A percentile compares a stretch with the other conserved stretches of the same genome.
Evolutionary conservation across 2,888 invertebrate species (phyloP).

Genomic region (Loripinus fragilis): DNA sequence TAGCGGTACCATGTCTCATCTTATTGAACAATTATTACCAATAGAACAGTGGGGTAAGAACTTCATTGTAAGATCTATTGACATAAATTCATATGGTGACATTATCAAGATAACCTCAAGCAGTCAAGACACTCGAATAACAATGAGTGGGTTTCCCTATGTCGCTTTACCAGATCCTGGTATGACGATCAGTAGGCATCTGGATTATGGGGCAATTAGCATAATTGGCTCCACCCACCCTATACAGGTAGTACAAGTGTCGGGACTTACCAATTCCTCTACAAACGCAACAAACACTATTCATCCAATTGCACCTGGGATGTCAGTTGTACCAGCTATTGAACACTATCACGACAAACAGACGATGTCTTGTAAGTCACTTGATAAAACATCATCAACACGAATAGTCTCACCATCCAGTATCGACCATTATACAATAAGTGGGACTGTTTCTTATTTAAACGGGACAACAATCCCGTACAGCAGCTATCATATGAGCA

Average conservation of each 20-base stretch:
- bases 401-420: too few species aligned
- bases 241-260: slow-evolving; percentile 36
- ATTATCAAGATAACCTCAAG: slow-evolving; percentile 37
- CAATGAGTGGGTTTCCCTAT: slow-evolving; percentile 36
- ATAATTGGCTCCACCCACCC: slow-evolving; percentile 29
- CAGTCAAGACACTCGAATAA: slow-evolving; percentile 22
- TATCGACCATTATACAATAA: not conserved
- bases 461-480: not conserved
- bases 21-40: slow-evolving; percentile 42
- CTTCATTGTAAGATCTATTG: slow-evolving; percentile 28
- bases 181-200: slow-evolving; percentile 27
- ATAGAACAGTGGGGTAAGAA: slow-evolving; percentile 34
- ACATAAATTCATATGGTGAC: slow-evolving; percentile 22
- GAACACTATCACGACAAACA: slow-evolving; percentile 16
- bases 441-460: not conserved
- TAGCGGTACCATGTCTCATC: slow-evolving; percentile 15
- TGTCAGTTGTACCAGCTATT: slow-evolving; percentile 41
- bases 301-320: slow-evolving; percentile 25
- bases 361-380: not conserved
- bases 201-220: slow-evolving; percentile 5
- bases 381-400: not conserved
- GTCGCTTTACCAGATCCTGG: slow-evolving; percentile 27
- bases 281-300: not conserved
- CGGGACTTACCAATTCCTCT: slow-evolving; percentile 20
- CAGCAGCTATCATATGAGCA: not conserved